Evolutionary conservation across 2,113 vertebrate species (phyloP), one percentile per base, ranked within the genome.

Genomic region (Anolis carolinensis): DNA sequence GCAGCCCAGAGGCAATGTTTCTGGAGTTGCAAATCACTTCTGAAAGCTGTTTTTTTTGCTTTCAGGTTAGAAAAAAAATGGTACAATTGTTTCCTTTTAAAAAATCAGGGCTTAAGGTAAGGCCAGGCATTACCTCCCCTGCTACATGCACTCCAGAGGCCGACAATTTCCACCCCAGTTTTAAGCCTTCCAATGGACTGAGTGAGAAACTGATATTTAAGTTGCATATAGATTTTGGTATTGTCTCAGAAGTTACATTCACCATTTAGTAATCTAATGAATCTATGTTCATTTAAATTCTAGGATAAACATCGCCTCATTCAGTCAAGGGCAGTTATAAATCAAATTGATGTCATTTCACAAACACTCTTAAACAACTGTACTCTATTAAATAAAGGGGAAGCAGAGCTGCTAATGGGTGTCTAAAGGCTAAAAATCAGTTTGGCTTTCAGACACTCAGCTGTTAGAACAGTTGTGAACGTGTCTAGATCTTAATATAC

Each of bases 381-480:
- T 92, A 93, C 88, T 93, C 91, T 91, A 87, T 94, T 95, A 95
- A 73, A 9, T 73, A 94, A 95, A 96, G 94, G 93, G 87, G 88
- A 94, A 94, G 80, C 52, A 87, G 80, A 78, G 36, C 84, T 91
- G 89, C 83, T 94, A 96, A 96, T 95, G 86, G 90, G 81, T 92
- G 85, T 94, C 94, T 93, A 74, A 94, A 94, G 94, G 87, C 90
- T 88, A 78, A 93, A n/a, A 95, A 94, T 94, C 91, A 92, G 92
- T 96, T 95, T 96, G 93, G 93, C 90, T 94, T 91, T 89, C 74
- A 95, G 95, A 88, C 91, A 93, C 34, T 95, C 92, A 93, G 93
- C 94, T 95, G 93, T 92, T 93, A 81, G 87, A 95, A 92, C 92
- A 94, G 91, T 95, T 95, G 94, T 95, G 94, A 95, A 93, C 86